Base-by-base conservation (phyloP, 2,888 invertebrate species). In the Nomada flava region DNA sequence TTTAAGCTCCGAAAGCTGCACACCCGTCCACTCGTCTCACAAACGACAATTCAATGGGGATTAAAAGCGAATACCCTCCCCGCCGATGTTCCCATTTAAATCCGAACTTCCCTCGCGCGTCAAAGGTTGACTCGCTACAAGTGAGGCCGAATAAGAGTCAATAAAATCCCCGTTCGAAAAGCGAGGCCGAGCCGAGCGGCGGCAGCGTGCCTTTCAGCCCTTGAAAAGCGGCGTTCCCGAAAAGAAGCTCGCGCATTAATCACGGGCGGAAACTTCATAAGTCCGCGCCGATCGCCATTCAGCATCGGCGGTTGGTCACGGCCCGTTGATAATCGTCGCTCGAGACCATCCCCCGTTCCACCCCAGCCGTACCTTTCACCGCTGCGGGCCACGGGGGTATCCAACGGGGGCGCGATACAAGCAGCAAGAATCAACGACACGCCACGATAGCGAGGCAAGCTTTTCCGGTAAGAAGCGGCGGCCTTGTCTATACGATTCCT, bases 161-260 rank as follows among this genome's bases (percentile, higher is more conserved):
- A 79, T 79, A 79, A 79, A 69, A 69, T 52, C n/a, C 26, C 20
- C 20, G 11, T 18, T 62, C 18, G 13, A 59, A 69, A 26, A 7
- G 62, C 20, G 2, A 67, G 23, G 36, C 50, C 36, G 65, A 53
- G 36, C 42, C 23, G 7, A 64, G 23, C 3, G 44, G 10, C 18
- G 26, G 26, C n/a, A 52, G 42, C 44, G 29, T 20, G 64, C 64
- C 70, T 70, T 79, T 79, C 71, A 50, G 2, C 0, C 18, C 3
- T 7, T 64, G 53, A 50, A 47, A 70, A 59, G 53, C 79, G 36
- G 18, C 53, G n/a, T 15, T 26, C 7, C 42, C 23, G 47, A 60
- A 79, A 79, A 79, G 80, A 72, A 71, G 71, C 65, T 62, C 62
- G 50, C 47, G 80, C 79, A 79, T 79, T 79, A 79, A 79, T 79